phyloP scores from a whole-genome alignment of 1,140 invertebrate species.

The Adelges cooleyi region DNA sequence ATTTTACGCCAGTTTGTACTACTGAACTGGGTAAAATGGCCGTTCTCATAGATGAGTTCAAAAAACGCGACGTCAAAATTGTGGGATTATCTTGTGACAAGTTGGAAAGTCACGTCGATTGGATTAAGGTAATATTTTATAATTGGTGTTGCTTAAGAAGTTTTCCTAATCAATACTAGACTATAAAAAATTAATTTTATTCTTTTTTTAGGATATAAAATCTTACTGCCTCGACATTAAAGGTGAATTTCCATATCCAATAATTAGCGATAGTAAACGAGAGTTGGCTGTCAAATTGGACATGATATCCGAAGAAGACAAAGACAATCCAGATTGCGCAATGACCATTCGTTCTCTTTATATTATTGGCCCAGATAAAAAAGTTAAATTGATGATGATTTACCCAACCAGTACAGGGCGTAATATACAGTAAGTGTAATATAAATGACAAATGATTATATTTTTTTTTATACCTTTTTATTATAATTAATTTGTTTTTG shows the following conservation, averaged over 20 bases:
- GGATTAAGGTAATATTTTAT: slow-evolving; percentile 72
- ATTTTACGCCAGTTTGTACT: slow-evolving; percentile 90
- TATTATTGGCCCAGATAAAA: slow-evolving; percentile 76
- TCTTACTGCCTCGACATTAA: slow-evolving; percentile 55
- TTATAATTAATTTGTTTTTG: neutral
- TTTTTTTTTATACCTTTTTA: neutral
- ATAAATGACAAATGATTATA: neutral
- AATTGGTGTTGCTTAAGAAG: too few species aligned
- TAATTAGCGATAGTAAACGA: slow-evolving; percentile 72
- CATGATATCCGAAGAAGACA: slow-evolving; percentile 76
- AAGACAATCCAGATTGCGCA: slow-evolving; percentile 53
- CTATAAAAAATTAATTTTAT: too few species aligned
- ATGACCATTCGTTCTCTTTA: slow-evolving; percentile 75
- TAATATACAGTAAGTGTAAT: slow-evolving; percentile 74
- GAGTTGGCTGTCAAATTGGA: slow-evolving; percentile 64
- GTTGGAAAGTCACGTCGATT: slow-evolving; percentile 62
- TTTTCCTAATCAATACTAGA: too few species aligned
- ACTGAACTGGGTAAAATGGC: slow-evolving; percentile 76
- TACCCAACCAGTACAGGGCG: slow-evolving; percentile 85
- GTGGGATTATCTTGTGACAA: slow-evolving; percentile 79
- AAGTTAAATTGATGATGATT: slow-evolving; percentile 70
- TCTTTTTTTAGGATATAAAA: slow-evolving; percentile 56
- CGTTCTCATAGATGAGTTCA: slow-evolving; percentile 60
- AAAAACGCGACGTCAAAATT: slow-evolving; percentile 66
- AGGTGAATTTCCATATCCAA: slow-evolving; percentile 68